Evolutionary conservation across 2,113 vertebrate species (phyloP).

Genomic region (Istiophorus platypterus): DNA sequence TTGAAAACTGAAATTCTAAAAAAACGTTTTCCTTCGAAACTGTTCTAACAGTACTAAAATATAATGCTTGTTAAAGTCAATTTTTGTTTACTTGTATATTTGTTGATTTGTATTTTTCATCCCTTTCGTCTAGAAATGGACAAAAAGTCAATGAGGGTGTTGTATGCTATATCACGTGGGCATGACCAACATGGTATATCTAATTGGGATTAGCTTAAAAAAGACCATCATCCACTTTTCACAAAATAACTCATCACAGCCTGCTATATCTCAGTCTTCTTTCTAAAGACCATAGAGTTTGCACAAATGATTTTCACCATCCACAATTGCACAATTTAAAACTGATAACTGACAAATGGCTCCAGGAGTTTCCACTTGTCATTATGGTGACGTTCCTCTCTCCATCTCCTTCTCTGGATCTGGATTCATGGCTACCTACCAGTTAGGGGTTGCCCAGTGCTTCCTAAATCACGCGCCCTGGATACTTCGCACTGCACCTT

Average conservation of each 20-base stretch:
- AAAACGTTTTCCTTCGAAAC: not conserved
- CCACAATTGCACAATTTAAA: not conserved
- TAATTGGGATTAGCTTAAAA: slow-evolving; percentile 62
- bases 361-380: slow-evolving; percentile 37
- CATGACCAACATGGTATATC: slow-evolving; percentile 62
- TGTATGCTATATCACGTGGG: slow-evolving; percentile 51
- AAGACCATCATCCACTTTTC: not conserved
- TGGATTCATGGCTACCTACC: slow-evolving; percentile 88
- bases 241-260: not conserved
- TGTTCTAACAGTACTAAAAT: not conserved
- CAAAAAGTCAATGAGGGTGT: slow-evolving; percentile 25
- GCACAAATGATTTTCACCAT: not conserved
- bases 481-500: slow-evolving; percentile 78
- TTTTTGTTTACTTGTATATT: not conserved
- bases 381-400: slow-evolving; percentile 44
- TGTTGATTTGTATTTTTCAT: not conserved
- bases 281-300: not conserved
- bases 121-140: not conserved
- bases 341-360: slow-evolving; percentile 50
- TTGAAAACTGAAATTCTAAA: not conserved
- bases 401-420: slow-evolving; percentile 89
- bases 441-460: slow-evolving; percentile 87
- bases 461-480: slow-evolving; percentile 81
- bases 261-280: not conserved
- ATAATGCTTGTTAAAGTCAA: not conserved